phyloP scores from a whole-genome alignment of 2,888 invertebrate genomes.

The Pandemis cinnamomeana region DNA sequence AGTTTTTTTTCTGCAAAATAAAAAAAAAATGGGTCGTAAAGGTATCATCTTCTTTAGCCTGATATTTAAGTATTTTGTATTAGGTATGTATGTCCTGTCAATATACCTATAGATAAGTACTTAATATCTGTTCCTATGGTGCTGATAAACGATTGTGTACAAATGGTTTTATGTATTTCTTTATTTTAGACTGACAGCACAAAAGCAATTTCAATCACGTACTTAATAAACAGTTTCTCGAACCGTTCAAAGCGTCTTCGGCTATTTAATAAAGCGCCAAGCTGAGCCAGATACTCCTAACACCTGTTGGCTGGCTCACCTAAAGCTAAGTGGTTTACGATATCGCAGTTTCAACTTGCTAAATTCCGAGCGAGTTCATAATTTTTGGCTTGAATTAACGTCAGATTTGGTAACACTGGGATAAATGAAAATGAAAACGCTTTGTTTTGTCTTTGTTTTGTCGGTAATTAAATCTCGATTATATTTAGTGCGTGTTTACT shows the following conservation, averaged over 20 bases:
- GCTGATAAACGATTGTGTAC: no score
- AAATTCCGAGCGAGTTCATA: constrained; percentile 18
- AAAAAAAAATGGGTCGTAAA: no score
- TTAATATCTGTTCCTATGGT: no score
- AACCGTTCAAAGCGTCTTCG: background rate
- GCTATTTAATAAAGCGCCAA: constrained; percentile 16
- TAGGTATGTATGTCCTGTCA: no score
- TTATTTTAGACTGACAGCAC: background rate
- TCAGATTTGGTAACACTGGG: background rate
- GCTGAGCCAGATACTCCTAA: background rate
- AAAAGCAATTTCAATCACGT: constrained; percentile 7
- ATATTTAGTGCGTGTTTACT: no score
- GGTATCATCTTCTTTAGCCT: no score
- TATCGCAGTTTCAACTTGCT: constrained; percentile 33
- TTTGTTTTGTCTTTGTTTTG: no score
- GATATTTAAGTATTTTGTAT: background rate
- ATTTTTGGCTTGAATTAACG: constrained; percentile 7
- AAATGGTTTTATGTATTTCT: background rate
- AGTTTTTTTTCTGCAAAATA: no score
- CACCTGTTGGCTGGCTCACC: constrained; percentile 36
- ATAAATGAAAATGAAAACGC: background rate
- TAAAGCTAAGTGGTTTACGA: constrained; percentile 35
- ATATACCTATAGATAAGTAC: no score
- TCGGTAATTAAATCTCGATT: no score
- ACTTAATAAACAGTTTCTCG: background rate